Percentiles rank a stretch among this genome's conserved stretches.
These are phyloP conservation scores for Euura saliciscinereae DNA, from an alignment of 1,140 invertebrate species.

Conservation along the genomic window DNA sequence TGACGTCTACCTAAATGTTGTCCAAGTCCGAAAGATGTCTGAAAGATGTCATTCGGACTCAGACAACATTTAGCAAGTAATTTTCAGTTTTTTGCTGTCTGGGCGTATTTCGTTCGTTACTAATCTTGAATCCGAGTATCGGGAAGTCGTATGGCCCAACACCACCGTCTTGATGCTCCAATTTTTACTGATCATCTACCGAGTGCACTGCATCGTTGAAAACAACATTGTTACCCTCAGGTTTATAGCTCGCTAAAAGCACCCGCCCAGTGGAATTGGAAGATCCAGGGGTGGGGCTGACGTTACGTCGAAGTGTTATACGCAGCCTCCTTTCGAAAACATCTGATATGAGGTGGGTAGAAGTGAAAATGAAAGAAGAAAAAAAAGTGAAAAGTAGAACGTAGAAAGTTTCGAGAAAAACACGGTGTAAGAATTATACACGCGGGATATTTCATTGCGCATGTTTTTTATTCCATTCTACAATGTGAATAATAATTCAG, in stretches of 20 bases:
- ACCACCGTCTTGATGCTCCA: not conserved
- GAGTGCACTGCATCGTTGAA: not conserved
- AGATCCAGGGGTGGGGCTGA: not conserved
- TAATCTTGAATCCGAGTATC: not conserved
- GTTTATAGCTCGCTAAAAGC: not conserved
- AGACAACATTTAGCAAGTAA: too few species aligned
- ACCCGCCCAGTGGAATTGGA: not conserved
- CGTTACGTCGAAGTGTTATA: not conserved
- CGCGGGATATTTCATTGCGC: not conserved
- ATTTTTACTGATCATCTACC: not conserved
- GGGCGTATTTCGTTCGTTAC: too few species aligned
- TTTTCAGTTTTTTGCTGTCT: too few species aligned
- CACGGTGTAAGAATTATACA: not conserved
- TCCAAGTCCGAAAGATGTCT: too few species aligned
- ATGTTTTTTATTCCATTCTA: not conserved
- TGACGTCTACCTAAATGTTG: too few species aligned
- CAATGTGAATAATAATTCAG: too few species aligned
- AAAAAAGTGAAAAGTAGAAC: not conserved
- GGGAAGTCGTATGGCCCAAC: not conserved
- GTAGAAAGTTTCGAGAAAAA: not conserved
- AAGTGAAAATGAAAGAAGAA: too few species aligned
- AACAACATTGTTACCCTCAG: slow-evolving; percentile 2
- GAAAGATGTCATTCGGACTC: too few species aligned
- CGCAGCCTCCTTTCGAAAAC: not conserved
- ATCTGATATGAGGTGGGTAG: not conserved